phyloP scores from a whole-genome alignment of 2,113 vertebrate genomes.

The Rhinichthys klamathensis region DNA sequence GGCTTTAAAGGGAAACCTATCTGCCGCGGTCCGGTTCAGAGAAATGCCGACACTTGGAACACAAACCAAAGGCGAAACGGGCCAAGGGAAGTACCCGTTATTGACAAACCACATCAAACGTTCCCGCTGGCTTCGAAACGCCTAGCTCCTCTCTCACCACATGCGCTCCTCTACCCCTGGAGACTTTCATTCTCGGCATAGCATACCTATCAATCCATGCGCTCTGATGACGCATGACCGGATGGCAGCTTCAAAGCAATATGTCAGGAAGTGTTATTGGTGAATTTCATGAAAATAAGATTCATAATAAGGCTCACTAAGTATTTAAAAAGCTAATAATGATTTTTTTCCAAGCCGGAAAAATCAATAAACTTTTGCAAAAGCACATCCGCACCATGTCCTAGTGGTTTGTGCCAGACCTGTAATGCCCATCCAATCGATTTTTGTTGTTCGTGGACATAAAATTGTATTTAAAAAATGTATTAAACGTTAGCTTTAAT shows the following conservation, averaged over 20 bases:
- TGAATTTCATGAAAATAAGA: neutral
- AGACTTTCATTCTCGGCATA: slow-evolving; percentile 3
- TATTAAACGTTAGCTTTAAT: neutral
- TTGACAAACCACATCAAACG: slow-evolving; percentile 66
- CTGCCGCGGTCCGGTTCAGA: slow-evolving; percentile 51
- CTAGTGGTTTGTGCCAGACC: neutral
- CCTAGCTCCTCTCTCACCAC: neutral
- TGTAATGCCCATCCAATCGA: neutral
- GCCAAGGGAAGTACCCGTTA: slow-evolving; percentile 61
- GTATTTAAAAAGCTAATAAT: neutral
- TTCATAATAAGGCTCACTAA: neutral
- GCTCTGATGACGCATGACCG: neutral
- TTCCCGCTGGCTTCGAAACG: slow-evolving; percentile 59
- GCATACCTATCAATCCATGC: slow-evolving; percentile 10
- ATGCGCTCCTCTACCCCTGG: neutral
- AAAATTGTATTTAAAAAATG: no score
- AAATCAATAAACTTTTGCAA: neutral
- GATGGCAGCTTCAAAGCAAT: neutral
- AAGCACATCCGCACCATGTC: neutral
- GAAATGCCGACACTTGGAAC: slow-evolving; percentile 61
- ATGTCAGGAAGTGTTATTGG: neutral
- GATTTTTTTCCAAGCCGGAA: neutral
- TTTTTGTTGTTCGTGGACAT: neutral
- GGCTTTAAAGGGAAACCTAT: slow-evolving; percentile 59
- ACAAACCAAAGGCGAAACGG: slow-evolving; percentile 47